Conservation (phyloP, 2,888 invertebrate genomes). For the Conomelus anceps region DNA sequence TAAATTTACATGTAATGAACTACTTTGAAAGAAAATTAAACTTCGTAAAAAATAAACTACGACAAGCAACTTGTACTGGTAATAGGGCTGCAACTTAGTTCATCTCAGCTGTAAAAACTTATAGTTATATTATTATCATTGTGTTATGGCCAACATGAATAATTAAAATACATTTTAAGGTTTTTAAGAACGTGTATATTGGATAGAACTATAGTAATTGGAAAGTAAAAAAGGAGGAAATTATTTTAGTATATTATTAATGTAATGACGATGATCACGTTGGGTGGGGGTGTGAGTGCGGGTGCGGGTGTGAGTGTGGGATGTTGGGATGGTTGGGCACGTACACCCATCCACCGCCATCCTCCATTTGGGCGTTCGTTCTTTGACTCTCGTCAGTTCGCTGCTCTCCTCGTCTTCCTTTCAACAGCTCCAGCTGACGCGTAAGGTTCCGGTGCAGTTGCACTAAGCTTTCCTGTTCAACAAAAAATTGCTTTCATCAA, state of each 20-base stretch:
- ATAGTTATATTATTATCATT: too few relatives aligned
- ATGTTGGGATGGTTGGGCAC: slow-evolving; percentile 21
- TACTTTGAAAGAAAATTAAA: too few relatives aligned
- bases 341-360: slow-evolving; percentile 26
- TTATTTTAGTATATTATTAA: not conserved
- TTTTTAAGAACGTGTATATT: not conserved
- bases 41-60: too few relatives aligned
- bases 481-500: slow-evolving; percentile 17
- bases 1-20: too few relatives aligned
- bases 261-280: not conserved
- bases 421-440: slow-evolving; percentile 50
- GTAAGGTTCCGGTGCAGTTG: slow-evolving; percentile 59
- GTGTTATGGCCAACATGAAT: too few relatives aligned
- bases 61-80: too few relatives aligned
- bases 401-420: slow-evolving; percentile 11
- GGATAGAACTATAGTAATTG: not conserved
- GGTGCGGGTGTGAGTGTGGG: slow-evolving; percentile 16
- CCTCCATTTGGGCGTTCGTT: slow-evolving; percentile 1
- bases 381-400: not conserved
- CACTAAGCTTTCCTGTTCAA: slow-evolving; percentile 56
- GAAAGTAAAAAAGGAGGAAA: not conserved
- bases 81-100: too few relatives aligned
- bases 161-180: too few relatives aligned
- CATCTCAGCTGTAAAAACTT: too few relatives aligned
- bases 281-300: not conserved